These are phyloP conservation scores for Lasioglossum villosulum DNA, from an alignment of 2,888 invertebrate species.

Conservation along the genomic window DNA sequence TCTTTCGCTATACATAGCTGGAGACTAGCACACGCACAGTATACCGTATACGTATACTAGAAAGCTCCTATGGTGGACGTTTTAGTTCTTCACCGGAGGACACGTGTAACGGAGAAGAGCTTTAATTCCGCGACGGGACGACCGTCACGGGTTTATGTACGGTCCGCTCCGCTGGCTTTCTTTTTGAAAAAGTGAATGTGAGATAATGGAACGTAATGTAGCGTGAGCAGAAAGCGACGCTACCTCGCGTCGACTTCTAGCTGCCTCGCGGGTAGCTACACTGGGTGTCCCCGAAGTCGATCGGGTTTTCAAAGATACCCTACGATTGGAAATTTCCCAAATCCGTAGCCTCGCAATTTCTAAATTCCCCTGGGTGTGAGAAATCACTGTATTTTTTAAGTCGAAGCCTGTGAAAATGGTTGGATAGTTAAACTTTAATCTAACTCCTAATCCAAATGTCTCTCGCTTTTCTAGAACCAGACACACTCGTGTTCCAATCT, in stretches of 20 bases:
- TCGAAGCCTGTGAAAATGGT: background rate
- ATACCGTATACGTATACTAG: slow-evolving; percentile 2
- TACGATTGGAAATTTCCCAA: background rate
- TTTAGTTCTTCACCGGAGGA: slow-evolving; percentile 3
- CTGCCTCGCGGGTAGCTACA: slow-evolving; percentile 40
- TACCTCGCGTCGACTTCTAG: slow-evolving; percentile 56
- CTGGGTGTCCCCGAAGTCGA: slow-evolving; percentile 31
- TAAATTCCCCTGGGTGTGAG: background rate
- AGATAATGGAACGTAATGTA: slow-evolving; percentile 75
- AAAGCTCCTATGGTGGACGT: background rate
- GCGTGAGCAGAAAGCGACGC: slow-evolving; percentile 59
- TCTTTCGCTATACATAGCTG: slow-evolving; percentile 51
- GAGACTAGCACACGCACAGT: slow-evolving; percentile 39
- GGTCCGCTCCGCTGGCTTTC: slow-evolving; percentile 48
- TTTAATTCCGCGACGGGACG: slow-evolving; percentile 51
- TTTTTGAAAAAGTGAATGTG: slow-evolving; percentile 66
- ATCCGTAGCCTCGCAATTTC: background rate
- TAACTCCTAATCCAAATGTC: too few relatives aligned
- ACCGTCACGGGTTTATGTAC: slow-evolving; percentile 50
- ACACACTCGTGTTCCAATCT: background rate
- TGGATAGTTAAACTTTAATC: background rate
- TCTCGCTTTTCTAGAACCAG: too few relatives aligned
- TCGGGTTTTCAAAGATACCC: background rate
- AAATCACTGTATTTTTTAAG: background rate
- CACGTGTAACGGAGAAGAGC: slow-evolving; percentile 47